phyloP scores from a whole-genome alignment of 2,113 vertebrate species.

The Paralichthys olivaceus region DNA sequence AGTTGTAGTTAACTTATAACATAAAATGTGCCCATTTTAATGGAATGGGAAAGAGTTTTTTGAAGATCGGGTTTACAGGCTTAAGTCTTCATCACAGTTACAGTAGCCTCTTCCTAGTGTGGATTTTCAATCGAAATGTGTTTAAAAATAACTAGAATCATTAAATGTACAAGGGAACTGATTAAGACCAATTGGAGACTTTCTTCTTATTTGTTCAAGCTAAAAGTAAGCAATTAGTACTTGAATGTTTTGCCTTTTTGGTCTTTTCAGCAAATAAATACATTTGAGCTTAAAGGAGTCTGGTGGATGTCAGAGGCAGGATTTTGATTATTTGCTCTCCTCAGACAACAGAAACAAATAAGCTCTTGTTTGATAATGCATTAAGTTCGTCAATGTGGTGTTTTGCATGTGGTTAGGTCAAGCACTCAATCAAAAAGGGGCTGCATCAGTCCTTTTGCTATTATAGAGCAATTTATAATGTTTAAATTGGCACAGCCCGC shows the following conservation, averaged over 20 bases:
- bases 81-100: neutral
- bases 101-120: neutral
- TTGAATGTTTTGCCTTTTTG: neutral
- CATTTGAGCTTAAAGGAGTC: neutral
- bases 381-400: neutral
- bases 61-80: neutral
- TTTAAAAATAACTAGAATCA: neutral
- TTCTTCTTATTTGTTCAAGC: neutral
- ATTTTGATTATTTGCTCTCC: neutral
- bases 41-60: neutral
- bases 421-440: slow-evolving; percentile 2
- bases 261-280: slow-evolving; percentile 1
- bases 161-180: neutral
- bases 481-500: slow-evolving; percentile 45
- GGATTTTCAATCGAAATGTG: neutral
- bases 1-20: no score
- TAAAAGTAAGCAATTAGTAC: neutral
- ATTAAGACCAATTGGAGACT: neutral
- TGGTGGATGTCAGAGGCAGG: neutral
- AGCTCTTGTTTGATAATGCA: slow-evolving; percentile 8
- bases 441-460: slow-evolving; percentile 2
- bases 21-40: no score
- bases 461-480: neutral
- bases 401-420: slow-evolving; percentile 13
- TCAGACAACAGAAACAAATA: neutral